These are phyloP conservation scores for Alauda arvensis DNA, from an alignment of 2,797 vertebrate species.

Conservation along the genomic window DNA sequence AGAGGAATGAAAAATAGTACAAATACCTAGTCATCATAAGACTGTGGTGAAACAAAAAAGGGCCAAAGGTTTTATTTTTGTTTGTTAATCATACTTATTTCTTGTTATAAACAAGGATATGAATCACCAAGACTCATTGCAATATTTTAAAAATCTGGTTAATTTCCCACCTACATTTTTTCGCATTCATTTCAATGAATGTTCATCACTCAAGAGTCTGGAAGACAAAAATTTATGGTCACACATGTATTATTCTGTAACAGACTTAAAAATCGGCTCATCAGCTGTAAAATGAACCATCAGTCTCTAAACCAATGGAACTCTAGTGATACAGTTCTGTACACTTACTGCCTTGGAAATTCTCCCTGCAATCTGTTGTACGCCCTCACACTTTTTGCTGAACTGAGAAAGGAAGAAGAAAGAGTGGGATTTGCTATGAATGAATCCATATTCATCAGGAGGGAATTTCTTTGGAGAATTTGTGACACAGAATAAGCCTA, in stretches of 20 bases:
- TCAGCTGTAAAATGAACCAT: background rate
- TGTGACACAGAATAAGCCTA: background rate
- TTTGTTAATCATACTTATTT: background rate
- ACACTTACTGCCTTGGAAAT: background rate
- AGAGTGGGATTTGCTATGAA: background rate
- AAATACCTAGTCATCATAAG: background rate
- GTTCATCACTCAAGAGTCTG: background rate
- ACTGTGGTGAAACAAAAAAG: background rate
- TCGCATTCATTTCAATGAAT: background rate
- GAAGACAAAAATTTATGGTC: background rate
- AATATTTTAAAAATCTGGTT: background rate
- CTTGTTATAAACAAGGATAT: background rate
- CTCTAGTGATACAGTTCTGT: background rate
- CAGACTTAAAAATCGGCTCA: background rate
- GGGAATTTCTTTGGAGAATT: background rate
- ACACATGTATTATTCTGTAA: background rate
- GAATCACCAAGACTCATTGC: background rate
- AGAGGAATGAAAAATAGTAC: background rate
- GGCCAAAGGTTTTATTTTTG: background rate
- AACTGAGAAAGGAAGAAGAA: background rate
- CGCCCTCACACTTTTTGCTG: fast-evolving
- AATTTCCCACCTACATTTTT: background rate
- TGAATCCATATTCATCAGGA: background rate
- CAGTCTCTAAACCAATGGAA: background rate
- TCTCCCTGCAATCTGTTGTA: background rate